phyloP scores from a whole-genome alignment of 2,888 invertebrate species.

The Phaedon cochleariae region DNA sequence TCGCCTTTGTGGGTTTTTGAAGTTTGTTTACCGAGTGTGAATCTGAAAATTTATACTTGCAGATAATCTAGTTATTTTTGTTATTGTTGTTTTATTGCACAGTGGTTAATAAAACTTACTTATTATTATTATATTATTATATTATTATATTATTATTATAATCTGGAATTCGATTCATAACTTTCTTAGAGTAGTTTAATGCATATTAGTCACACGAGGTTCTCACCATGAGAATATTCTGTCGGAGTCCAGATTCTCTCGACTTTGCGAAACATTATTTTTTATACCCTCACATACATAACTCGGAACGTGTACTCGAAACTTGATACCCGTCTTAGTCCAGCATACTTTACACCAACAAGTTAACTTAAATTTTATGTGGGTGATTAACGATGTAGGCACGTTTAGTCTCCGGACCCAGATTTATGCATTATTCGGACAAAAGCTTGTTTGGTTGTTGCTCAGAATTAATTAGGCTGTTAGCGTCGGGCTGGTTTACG shows the following conservation, averaged over 20 bases:
- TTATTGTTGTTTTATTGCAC: no score
- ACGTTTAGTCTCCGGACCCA: constrained; percentile 45
- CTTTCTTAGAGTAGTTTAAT: no score
- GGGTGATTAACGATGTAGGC: constrained; percentile 49
- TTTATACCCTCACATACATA: neutral
- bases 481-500: constrained; percentile 32
- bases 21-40: no score
- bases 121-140: no score
- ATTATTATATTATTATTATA: no score
- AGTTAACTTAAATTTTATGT: constrained; percentile 37
- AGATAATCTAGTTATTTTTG: no score
- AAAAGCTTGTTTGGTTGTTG: constrained; percentile 34
- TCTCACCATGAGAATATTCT: no score
- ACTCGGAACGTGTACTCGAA: constrained; percentile 31
- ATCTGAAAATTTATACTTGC: no score
- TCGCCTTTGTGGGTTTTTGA: no score
- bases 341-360: constrained; percentile 37
- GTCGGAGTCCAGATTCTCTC: neutral
- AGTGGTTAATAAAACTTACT: no score
- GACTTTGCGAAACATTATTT: neutral
- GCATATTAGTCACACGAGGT: no score
- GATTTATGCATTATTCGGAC: constrained; percentile 47
- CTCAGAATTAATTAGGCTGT: constrained; percentile 22
- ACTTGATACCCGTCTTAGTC: constrained; percentile 34
- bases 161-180: no score